These are phyloP conservation scores for Bufo bufo DNA, from an alignment of 2,113 vertebrate species.

Conservation along the genomic window DNA sequence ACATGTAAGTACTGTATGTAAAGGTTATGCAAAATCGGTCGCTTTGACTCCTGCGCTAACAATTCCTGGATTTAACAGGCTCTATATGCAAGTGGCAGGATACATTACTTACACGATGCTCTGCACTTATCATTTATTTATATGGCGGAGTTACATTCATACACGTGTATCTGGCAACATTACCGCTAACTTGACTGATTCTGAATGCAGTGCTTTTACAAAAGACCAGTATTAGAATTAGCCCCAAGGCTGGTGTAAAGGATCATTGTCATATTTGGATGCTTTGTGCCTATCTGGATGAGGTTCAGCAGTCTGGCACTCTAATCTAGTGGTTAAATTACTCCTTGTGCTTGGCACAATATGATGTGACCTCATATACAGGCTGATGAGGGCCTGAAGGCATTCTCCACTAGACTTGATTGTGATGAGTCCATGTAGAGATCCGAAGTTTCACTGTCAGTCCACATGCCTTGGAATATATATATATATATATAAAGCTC, in stretches of 20 bases:
- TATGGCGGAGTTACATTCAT: neutral
- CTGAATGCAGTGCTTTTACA: neutral
- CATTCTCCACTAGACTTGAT: neutral
- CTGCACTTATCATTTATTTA: neutral
- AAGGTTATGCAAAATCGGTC: constrained; percentile 6
- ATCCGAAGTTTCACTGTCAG: neutral
- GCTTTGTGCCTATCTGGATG: neutral
- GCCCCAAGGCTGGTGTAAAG: neutral
- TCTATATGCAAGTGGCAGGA: neutral
- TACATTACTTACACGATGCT: neutral
- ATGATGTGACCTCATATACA: neutral
- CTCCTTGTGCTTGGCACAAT: neutral
- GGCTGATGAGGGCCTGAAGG: neutral
- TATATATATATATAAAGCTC: too few species aligned
- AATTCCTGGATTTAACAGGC: neutral
- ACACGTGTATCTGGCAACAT: constrained; percentile 3
- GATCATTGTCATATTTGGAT: neutral
- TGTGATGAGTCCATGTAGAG: neutral
- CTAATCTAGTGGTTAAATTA: neutral
- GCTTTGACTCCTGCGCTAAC: neutral
- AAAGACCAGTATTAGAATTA: neutral
- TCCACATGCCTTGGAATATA: neutral
- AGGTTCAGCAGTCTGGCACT: neutral
- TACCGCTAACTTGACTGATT: constrained; percentile 5
- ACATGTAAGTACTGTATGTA: neutral